Evolutionary conservation across 2,113 vertebrate genomes (phyloP), one percentile per base, ranked within the genome.

Genomic region (Rhinoderma darwinii): DNA sequence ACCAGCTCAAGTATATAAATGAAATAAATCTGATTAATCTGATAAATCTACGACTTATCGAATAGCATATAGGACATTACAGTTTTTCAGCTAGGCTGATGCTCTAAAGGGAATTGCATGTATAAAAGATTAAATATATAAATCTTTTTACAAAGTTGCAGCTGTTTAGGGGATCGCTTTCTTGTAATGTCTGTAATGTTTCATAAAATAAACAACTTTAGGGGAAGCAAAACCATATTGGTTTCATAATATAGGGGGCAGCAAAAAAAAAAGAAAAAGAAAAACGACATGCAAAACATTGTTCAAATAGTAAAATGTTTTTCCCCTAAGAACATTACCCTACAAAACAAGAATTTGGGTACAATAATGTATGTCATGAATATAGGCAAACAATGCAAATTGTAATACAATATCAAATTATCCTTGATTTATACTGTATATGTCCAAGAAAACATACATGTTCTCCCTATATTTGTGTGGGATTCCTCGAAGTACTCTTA

Each of bases 81-180:
- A 43, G 37, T 44, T 75, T 22, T 54, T 51, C 70, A 74, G 50
- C 47, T 84, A 37, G 83, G 56, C 39, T 75, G 25, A 41, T 41
- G 25, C 27, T 61, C 70, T 75, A 27, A 84, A 41, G 72, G 72
- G 51, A 84, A 75, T 61, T 84, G 22, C 51, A 73, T 56, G 41
- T 44, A 61, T 37, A 84, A 51, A 83, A 83, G 50, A 84, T 84
- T 84, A 84, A 84, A 84, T 56, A 39, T 44, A 25, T 74, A 84
- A 84, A 84, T 84, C 83, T 76, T 76, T 59, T 84, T 54, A 84
- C n/a, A 76, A 76, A 84, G 76, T 76, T 84, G 72, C 83, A 84
- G 83, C 72, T 84, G 83, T 84, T 75, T 84, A 61, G 83, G 35
- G 51, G 72, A 74, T 61, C 22, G 54, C 59, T 84, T 17, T 76